These are phyloP conservation scores for Trachelus stipa DNA, from an alignment of 2,888 invertebrate species.

Conservation along the genomic window DNA sequence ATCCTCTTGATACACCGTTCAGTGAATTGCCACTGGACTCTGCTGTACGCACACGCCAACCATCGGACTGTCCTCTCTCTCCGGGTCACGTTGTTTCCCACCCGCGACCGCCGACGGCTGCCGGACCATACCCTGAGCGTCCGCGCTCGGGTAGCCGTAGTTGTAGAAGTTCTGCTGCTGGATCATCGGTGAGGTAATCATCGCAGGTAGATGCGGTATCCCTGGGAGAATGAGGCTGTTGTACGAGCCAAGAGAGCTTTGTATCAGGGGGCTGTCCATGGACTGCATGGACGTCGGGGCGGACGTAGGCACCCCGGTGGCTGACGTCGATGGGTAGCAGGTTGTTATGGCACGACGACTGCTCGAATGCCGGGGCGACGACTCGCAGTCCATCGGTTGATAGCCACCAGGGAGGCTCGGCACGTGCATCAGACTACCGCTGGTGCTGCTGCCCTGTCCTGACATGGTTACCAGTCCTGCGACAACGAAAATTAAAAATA, in stretches of 20 bases:
- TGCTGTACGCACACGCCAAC: constrained; percentile 91
- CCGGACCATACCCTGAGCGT: constrained; percentile 57
- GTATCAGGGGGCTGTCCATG: constrained; percentile 63
- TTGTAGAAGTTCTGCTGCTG: constrained; percentile 63
- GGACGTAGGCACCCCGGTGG: constrained; percentile 48
- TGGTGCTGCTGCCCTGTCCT: constrained; percentile 60
- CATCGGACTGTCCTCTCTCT: constrained; percentile 83
- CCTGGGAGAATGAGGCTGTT: constrained; percentile 66
- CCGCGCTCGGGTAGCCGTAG: constrained; percentile 60
- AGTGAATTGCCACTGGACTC: constrained; percentile 93
- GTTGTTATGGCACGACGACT: constrained; percentile 52
- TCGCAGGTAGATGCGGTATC: constrained; percentile 64
- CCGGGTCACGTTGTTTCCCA: constrained; percentile 63
- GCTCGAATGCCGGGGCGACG: constrained; percentile 69
- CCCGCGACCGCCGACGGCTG: constrained; percentile 56
- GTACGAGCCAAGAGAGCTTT: constrained; percentile 67
- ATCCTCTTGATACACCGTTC: constrained; percentile 42
- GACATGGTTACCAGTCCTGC: constrained; percentile 65
- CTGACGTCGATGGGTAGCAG: constrained; percentile 51
- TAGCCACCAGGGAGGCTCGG: constrained; percentile 59
- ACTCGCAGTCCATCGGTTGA: constrained; percentile 85
- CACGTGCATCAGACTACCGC: constrained; percentile 62
- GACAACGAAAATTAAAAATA: constrained; percentile 39
- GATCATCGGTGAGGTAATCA: constrained; percentile 61
- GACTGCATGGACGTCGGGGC: constrained; percentile 60